A percentile compares a stretch with the other conserved stretches of the same genome.
Conservation (phyloP, 2,113 vertebrate species). For the Chaetodon trifascialis region DNA sequence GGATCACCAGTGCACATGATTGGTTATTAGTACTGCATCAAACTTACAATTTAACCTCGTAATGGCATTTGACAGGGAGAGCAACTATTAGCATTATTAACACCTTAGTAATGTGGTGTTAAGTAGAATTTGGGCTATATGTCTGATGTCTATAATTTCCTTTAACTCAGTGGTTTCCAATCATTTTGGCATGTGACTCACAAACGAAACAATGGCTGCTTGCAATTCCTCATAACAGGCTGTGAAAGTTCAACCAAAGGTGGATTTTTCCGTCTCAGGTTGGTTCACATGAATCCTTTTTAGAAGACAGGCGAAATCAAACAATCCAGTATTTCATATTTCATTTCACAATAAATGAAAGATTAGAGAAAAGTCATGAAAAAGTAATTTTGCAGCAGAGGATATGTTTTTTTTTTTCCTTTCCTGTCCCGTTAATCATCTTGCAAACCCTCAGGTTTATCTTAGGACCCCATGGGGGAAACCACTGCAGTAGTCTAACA, state of each 20-base stretch:
- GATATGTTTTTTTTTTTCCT: slow-evolving; percentile 7
- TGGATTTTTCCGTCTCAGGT: neutral
- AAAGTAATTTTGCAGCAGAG: neutral
- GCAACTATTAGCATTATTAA: neutral
- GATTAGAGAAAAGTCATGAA: slow-evolving; percentile 1
- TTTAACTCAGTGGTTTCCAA: neutral
- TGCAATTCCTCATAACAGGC: neutral
- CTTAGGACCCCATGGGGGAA: neutral
- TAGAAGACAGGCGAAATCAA: neutral
- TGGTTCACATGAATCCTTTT: neutral
- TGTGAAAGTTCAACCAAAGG: neutral
- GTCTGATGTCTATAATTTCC: neutral
- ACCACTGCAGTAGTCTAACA: neutral
- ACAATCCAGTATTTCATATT: neutral
- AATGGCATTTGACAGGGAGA: neutral
- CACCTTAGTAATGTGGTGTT: no score
- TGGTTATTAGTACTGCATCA: neutral
- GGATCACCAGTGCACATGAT: neutral
- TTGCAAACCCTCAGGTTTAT: neutral
- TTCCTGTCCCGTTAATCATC: neutral
- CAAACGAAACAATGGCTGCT: neutral
- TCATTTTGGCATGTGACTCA: neutral
- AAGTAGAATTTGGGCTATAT: no score
- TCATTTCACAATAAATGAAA: neutral
- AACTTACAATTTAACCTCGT: neutral